A percentile compares a stretch with the other conserved stretches of the same genome.
Conservation (phyloP, 2,797 vertebrate genomes). For the Epinephelus malabaricus region DNA sequence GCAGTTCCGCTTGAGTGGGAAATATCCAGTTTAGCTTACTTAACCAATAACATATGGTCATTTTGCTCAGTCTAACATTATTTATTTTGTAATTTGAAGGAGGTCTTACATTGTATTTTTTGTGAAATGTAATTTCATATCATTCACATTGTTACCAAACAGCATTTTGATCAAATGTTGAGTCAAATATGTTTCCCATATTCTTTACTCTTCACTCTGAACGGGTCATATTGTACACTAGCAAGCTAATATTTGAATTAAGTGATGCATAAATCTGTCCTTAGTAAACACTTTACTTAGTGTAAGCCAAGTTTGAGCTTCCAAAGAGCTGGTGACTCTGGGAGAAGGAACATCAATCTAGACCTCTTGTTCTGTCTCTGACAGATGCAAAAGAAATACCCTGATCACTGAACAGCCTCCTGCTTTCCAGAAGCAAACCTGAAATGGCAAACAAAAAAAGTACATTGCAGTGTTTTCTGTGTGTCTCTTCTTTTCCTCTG, state of each 20-base stretch:
- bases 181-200: neutral
- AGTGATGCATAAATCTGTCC: neutral
- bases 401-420: conserved; percentile 15
- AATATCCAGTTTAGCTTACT: neutral
- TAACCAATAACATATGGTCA: neutral
- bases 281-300: neutral
- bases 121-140: neutral
- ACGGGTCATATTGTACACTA: neutral
- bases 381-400: conserved; percentile 21
- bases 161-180: neutral
- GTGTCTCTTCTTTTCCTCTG: conserved; percentile 44
- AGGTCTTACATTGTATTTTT: neutral
- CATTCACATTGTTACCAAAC: neutral
- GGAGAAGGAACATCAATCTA: neutral
- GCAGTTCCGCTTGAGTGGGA: neutral
- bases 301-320: neutral
- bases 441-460: conserved; percentile 19
- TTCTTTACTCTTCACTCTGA: neutral
- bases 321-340: conserved; percentile 1
- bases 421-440: conserved; percentile 35
- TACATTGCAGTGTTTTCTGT: conserved; percentile 26
- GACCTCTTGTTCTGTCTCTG: neutral
- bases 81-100: neutral
- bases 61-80: neutral
- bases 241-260: neutral